Evolutionary conservation across 2,888 invertebrate species (phyloP).

Genomic region (Caenorhabditis doughertyi): DNA sequence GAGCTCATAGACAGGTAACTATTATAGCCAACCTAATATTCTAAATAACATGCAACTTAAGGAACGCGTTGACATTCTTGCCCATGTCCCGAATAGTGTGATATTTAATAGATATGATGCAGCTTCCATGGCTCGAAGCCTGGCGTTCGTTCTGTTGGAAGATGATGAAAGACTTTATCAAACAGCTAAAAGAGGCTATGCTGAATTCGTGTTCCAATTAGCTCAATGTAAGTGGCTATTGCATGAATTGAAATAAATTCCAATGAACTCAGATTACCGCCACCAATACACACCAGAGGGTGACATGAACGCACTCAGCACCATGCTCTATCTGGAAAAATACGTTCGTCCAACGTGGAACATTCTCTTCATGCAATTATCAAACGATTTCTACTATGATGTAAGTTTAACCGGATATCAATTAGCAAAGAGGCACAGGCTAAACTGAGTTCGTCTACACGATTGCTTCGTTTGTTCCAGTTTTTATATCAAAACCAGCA

Average conservation of each 20-base stretch:
- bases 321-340: slow-evolving; percentile 13
- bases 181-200: too few relatives aligned
- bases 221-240: too few relatives aligned
- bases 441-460: too few relatives aligned
- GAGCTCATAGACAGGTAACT: background rate
- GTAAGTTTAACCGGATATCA: background rate
- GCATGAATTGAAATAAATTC: too few relatives aligned
- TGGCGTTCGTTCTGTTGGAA: background rate
- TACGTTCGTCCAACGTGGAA: slow-evolving; percentile 1
- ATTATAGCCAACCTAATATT: too few relatives aligned
- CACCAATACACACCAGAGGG: too few relatives aligned
- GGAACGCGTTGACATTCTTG: slow-evolving; percentile 13
- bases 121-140: background rate
- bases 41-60: background rate
- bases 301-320: background rate
- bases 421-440: too few relatives aligned
- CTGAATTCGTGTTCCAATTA: too few relatives aligned
- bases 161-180: background rate
- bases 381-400: background rate
- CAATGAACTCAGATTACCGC: too few relatives aligned
- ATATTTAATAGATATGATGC: background rate
- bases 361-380: background rate
- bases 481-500: too few relatives aligned
- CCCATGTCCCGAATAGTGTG: background rate
- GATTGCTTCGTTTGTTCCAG: too few relatives aligned